These are phyloP conservation scores for Eospalax fontanierii DNA, from an alignment of 2,797 vertebrate genomes.

Conservation along the genomic window DNA sequence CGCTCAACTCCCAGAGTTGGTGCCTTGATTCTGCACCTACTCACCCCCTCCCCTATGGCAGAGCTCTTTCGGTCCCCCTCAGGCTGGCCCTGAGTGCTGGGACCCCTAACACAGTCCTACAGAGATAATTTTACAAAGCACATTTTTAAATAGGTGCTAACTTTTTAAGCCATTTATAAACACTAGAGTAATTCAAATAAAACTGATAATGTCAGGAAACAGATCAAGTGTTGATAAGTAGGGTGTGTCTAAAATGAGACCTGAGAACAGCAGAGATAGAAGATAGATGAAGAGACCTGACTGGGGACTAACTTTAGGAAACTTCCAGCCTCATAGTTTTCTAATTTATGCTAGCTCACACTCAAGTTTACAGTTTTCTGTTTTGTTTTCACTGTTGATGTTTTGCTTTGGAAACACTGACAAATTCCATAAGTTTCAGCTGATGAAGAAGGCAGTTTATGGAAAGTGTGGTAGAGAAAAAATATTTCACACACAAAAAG, in stretches of 20 bases:
- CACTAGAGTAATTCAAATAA: neutral
- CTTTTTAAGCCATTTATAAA: neutral
- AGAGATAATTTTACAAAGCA: neutral
- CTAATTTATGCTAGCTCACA: neutral
- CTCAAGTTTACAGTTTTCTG: conserved; percentile 51
- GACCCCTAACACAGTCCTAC: too few species aligned
- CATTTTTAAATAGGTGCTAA: conserved; percentile 7
- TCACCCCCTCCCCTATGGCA: too few species aligned
- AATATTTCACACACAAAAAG: conserved; percentile 47
- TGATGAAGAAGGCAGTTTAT: conserved; percentile 46
- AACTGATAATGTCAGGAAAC: neutral
- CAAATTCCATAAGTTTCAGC: conserved; percentile 38
- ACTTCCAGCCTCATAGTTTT: conserved; percentile 38
- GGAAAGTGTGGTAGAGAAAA: conserved; percentile 46
- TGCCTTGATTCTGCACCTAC: too few species aligned
- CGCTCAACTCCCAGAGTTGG: too few species aligned
- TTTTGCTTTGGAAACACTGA: conserved; percentile 60
- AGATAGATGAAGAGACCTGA: neutral
- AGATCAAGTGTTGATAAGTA: neutral
- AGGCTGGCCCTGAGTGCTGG: too few species aligned
- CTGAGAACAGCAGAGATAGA: neutral
- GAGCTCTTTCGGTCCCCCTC: too few species aligned
- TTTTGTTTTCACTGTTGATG: conserved; percentile 41
- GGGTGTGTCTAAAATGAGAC: neutral
- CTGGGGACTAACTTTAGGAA: neutral